Evolutionary conservation across 2,113 vertebrate species (phyloP).

Genomic region (Poicephalus meyeri): DNA sequence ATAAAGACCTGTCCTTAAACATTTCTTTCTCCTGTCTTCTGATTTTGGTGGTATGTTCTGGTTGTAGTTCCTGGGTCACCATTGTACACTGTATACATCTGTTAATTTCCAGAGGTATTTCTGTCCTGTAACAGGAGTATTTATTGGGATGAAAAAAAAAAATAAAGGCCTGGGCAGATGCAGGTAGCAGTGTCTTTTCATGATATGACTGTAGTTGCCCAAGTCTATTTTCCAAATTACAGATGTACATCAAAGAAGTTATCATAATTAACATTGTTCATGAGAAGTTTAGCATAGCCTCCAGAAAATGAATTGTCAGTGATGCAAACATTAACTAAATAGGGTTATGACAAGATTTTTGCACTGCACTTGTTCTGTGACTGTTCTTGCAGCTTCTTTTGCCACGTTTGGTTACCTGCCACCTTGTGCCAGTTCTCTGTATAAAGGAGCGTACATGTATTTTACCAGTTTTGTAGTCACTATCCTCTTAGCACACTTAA

Average conservation of each 20-base stretch:
- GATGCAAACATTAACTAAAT: background rate
- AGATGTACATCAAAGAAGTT: background rate
- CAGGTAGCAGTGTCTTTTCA: background rate
- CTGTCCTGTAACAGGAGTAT: background rate
- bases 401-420: background rate
- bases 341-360: background rate
- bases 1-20: background rate
- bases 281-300: background rate
- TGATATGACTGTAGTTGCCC: background rate
- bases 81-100: background rate
- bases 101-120: background rate
- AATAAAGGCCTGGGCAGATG: background rate
- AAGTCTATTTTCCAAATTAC: background rate
- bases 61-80: background rate
- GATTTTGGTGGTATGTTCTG: background rate
- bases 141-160: background rate
- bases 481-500: background rate
- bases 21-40: background rate
- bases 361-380: background rate
- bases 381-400: background rate
- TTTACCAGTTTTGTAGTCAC: background rate
- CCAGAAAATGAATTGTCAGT: background rate
- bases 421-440: background rate
- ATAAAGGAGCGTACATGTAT: background rate
- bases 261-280: background rate